phyloP scores from a whole-genome alignment of 2,888 invertebrate genomes.

The Dryobotodes eremita region DNA sequence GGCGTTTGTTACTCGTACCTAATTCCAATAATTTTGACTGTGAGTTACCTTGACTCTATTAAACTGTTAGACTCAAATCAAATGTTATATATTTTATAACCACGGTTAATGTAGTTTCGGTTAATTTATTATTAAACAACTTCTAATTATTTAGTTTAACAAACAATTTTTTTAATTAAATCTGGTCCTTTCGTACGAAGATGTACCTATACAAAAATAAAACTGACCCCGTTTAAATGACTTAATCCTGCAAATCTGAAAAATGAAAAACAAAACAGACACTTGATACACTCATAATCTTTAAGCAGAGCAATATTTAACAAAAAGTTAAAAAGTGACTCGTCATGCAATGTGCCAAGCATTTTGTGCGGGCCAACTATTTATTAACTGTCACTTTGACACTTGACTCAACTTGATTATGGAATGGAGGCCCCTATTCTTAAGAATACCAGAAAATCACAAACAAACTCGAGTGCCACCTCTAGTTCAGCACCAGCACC shows the following conservation, averaged over 20 bases:
- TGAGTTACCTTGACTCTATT: background rate
- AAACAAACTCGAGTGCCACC: conserved; percentile 57
- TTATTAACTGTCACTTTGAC: background rate
- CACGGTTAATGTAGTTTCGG: background rate
- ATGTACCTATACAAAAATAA: background rate
- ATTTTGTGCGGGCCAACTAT: background rate
- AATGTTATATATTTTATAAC: background rate
- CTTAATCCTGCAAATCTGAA: background rate
- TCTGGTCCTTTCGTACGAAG: background rate
- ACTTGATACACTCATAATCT: no score
- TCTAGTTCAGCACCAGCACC: conserved; percentile 66
- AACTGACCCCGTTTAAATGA: background rate
- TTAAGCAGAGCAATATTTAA: no score
- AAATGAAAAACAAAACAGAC: no score
- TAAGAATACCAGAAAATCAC: background rate
- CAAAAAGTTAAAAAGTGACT: background rate
- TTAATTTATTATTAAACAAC: background rate
- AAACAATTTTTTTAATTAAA: background rate
- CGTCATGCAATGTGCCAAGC: background rate
- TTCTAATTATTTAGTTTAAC: no score
- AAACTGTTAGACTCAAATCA: background rate
- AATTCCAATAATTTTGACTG: background rate
- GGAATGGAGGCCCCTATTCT: background rate
- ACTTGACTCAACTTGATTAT: background rate
- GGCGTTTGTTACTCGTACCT: conserved; percentile 4